Evolutionary conservation across 1,140 invertebrate genomes (phyloP).

Genomic region (Helicoverpa zea): DNA sequence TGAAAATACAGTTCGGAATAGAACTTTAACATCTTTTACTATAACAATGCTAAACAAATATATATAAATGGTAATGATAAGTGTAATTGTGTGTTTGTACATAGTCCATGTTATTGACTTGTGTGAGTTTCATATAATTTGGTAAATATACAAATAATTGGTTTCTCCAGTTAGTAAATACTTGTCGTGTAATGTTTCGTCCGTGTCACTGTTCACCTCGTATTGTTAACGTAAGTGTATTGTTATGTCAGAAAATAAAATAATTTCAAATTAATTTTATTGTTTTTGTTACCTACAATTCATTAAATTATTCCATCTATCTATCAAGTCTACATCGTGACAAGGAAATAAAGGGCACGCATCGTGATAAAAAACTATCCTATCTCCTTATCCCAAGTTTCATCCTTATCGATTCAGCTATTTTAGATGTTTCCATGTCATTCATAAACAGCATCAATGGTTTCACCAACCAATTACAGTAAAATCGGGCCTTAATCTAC

Average conservation of each 20-base stretch:
- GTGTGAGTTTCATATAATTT: not conserved
- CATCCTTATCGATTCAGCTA: too few species aligned
- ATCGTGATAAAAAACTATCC: too few species aligned
- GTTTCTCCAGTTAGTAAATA: not conserved
- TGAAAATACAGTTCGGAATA: not conserved
- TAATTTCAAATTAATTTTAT: not conserved
- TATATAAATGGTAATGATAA: not conserved
- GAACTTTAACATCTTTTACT: not conserved
- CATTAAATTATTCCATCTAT: too few species aligned
- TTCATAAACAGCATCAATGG: too few species aligned
- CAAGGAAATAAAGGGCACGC: too few species aligned
- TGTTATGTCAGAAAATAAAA: conserved; percentile 35
- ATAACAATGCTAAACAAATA: not conserved
- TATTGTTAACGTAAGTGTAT: conserved; percentile 41
- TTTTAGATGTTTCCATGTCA: too few species aligned
- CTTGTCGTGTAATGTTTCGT: conserved; percentile 28
- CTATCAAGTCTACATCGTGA: too few species aligned
- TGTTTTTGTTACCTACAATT: not conserved
- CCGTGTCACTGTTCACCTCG: not conserved
- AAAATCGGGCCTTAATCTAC: too few species aligned
- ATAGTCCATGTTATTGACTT: not conserved
- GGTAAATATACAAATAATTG: not conserved
- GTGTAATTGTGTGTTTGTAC: not conserved
- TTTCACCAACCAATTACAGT: too few species aligned
- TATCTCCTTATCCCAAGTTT: too few species aligned